Evolutionary conservation across 1,140 invertebrate species (phyloP), one percentile per base, ranked within the genome.

Genomic region (Anthonomus grandis): DNA sequence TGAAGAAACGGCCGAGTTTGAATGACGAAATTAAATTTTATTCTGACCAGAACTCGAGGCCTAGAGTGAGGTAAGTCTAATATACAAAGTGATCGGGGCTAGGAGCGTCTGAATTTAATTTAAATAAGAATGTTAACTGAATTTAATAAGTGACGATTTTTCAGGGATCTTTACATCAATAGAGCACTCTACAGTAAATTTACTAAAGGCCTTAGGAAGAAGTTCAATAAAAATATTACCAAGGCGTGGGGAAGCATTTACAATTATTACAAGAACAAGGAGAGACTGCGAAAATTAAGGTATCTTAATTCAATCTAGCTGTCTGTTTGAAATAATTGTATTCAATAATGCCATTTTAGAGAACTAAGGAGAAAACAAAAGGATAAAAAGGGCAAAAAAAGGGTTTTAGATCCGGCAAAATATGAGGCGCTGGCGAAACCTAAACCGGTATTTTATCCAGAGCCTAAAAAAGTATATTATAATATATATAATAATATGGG

Each of bases 211-310:
- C 31, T 49, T 12, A 58, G 31, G 13, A 59, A 54, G 10, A 58
- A 41, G 6, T 39, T 66, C 19, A 57, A 59, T 37, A 62, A 59
- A 37, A 45, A 39, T 10, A 56, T 68, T 5, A 44, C 60, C 13
- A 66, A 58, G 46, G 13, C 62, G 0, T 66, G 66, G 66, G 57
- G 47, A 49, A 60, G 62, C 4, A 64, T 68, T 37, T 68, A 68
- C 36, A 66, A 68, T 37, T 64, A 47, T 18, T 68, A 68, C 46
- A 64, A 59, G 44, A 66, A 62, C 44, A 57, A 52, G 37, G 58
- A 55, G 37, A 46, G 55, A 41, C 55, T 61, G 1, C 55, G 42
- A 34, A 38, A 31, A 13, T 6, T 47, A 19, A 57, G 53, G 62
- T 62, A 51, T 48, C 17, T 17, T 22, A 44, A 6, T 21, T 22